Base-by-base conservation (phyloP, 2,888 invertebrate genomes). In the Ryuthela nishihirai region DNA sequence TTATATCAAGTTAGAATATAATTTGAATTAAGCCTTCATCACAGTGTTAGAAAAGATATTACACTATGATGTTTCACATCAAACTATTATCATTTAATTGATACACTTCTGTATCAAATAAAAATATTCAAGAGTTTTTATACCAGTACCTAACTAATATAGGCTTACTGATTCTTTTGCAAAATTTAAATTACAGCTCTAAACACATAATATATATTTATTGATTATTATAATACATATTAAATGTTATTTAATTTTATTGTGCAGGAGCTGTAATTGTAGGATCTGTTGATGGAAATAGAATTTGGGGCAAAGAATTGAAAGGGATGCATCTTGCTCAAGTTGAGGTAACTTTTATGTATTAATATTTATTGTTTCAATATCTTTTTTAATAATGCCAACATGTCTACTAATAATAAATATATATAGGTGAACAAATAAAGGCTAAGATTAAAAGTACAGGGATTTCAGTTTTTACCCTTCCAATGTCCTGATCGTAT, bases 261-360 rank as follows among this genome's bases (percentile, higher is more conserved):
- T 12, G 10, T 48, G 42, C 68, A 85, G 86, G 92, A 48, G 90
- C 90, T 53, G 89, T 95, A 2, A 94, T 94, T 69, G 88, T 91
- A 49, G 98, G 99, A 0, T 93, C 95, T 7, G 93, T 97, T 0
- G 98, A 98, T 77, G 99, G 99, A 0, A 97, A 94, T 70, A 81
- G 98, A 62, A 89, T 99, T 29, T 99, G 98, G 95, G 95, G 95
- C 3, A 98, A 95, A 75, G 98, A 99, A 71, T 78, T 99, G 20
- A 93, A 94, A 75, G 87, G 87, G 15, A 81, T 87, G 0, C 83
- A 84, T 20, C 76, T 97, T 18, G 81, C 84, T 21, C 85, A 85
- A 15, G 93, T 97, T 0, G 93, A 93, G 71, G 75, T 75, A 64
- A 67, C 63, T 49, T 3, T 32, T 44, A 4, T 15, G 21, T 26